Evolutionary conservation across 1,140 invertebrate species (phyloP).

Genomic region (Drosophila baimaii): DNA sequence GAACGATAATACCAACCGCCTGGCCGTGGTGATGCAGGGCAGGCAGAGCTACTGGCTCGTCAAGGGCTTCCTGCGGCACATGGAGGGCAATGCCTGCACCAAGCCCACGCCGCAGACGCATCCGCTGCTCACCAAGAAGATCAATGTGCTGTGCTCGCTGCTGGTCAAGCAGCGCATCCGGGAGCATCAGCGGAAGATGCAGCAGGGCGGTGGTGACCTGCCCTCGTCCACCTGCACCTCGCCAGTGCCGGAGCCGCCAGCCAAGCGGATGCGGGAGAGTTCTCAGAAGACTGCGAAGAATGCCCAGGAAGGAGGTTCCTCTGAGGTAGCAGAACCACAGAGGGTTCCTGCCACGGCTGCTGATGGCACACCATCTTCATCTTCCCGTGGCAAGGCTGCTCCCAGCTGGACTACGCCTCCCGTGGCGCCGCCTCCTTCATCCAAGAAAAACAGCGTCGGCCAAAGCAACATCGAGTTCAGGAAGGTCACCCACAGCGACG

Average conservation of each 20-base stretch:
- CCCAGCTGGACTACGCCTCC: background rate
- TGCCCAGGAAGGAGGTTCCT: background rate
- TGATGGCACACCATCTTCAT: background rate
- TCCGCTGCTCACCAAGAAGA: conserved; percentile 77
- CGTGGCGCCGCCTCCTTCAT: background rate
- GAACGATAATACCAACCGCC: conserved; percentile 54
- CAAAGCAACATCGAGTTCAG: conserved; percentile 74
- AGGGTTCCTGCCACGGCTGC: no score
- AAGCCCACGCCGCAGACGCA: conserved; percentile 77
- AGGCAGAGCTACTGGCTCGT: conserved; percentile 74
- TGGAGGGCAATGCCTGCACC: conserved; percentile 66
- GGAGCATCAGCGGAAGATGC: conserved; percentile 55
- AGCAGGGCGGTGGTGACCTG: background rate
- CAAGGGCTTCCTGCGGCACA: conserved; percentile 72
- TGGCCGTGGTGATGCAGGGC: conserved; percentile 81
- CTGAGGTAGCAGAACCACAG: background rate
- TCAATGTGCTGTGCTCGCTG: conserved; percentile 73
- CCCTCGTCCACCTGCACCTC: background rate
- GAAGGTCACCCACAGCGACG: conserved; percentile 59
- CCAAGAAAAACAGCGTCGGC: background rate
- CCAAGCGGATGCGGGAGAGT: background rate
- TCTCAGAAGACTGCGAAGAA: no score
- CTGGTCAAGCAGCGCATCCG: conserved; percentile 72
- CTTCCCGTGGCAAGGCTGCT: no score
- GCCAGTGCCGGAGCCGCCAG: background rate